Conservation (phyloP, 1,140 invertebrate genomes). For the Papilio machaon region DNA sequence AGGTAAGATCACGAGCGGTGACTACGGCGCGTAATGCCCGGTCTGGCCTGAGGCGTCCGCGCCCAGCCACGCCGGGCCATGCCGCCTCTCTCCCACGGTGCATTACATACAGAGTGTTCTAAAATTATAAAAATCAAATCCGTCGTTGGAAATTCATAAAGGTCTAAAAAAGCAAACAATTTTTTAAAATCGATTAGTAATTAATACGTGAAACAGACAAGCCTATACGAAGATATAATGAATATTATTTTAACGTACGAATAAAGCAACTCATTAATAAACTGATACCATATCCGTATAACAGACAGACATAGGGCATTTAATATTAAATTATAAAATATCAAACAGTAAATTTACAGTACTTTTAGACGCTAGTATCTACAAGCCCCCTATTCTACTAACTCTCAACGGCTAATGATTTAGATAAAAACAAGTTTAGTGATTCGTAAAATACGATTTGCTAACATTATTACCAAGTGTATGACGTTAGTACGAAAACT, state of each 20-base stretch:
- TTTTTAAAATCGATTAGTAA: not conserved
- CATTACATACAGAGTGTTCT: slow-evolving; percentile 16
- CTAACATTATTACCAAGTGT: not conserved
- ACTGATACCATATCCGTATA: not conserved
- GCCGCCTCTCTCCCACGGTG: slow-evolving; percentile 31
- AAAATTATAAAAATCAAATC: not conserved
- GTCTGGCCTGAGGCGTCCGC: slow-evolving; percentile 26
- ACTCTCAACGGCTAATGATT: not conserved
- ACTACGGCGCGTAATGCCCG: slow-evolving; percentile 20
- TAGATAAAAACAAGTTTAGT: not conserved
- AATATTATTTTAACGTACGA: not conserved
- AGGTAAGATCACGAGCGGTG: slow-evolving; percentile 24
- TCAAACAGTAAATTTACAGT: not conserved
- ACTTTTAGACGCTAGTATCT: not conserved
- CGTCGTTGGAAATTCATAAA: not conserved
- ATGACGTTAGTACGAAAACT: not conserved
- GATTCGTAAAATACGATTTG: not conserved
- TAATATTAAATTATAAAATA: not conserved
- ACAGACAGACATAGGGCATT: not conserved
- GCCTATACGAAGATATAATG: not conserved
- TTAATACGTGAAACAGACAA: not conserved
- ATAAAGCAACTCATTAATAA: not conserved
- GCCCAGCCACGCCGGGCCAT: slow-evolving; percentile 21
- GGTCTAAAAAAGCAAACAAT: not conserved
- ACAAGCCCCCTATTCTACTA: not conserved